phyloP scores from a whole-genome alignment of 2,888 invertebrate species.

The Eucera pruinosa region DNA sequence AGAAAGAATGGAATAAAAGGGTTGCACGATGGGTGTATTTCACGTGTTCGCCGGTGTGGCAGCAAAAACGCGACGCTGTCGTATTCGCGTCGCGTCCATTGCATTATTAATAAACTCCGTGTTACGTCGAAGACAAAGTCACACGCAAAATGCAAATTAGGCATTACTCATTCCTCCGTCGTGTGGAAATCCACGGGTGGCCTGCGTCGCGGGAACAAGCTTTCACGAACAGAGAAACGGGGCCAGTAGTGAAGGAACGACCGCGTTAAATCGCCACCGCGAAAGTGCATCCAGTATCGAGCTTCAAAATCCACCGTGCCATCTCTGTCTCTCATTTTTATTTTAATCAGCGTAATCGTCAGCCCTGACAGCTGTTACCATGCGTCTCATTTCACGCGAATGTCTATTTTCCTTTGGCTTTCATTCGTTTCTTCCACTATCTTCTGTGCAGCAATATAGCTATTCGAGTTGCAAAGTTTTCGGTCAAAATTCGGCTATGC shows the following conservation, averaged over 20 bases:
- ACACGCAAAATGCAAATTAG: slow-evolving; percentile 81
- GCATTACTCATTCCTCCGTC: slow-evolving; percentile 70
- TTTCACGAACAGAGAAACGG: slow-evolving; percentile 35
- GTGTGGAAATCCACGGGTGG: slow-evolving; percentile 62
- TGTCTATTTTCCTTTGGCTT: background rate
- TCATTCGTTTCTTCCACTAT: background rate
- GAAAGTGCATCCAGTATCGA: slow-evolving; percentile 22
- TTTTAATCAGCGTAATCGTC: slow-evolving; percentile 3
- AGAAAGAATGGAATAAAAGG: background rate
- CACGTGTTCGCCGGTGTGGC: background rate
- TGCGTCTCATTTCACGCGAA: background rate
- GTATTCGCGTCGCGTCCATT: slow-evolving; percentile 60
- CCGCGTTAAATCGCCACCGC: slow-evolving; percentile 21
- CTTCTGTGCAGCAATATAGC: no score
- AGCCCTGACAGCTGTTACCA: background rate
- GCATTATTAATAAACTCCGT: slow-evolving; percentile 80
- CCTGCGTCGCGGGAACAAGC: slow-evolving; percentile 30
- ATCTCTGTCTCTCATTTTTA: background rate
- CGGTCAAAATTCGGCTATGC: no score
- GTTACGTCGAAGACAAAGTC: slow-evolving; percentile 76
- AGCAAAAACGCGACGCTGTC: slow-evolving; percentile 1
- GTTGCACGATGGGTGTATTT: background rate
- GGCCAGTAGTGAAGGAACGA: slow-evolving; percentile 19
- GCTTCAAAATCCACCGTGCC: slow-evolving; percentile 9
- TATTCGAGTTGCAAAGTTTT: no score